Evolutionary conservation across 2,888 invertebrate species (phyloP), one percentile per base, ranked within the genome.

Genomic region (Patella pellucida): DNA sequence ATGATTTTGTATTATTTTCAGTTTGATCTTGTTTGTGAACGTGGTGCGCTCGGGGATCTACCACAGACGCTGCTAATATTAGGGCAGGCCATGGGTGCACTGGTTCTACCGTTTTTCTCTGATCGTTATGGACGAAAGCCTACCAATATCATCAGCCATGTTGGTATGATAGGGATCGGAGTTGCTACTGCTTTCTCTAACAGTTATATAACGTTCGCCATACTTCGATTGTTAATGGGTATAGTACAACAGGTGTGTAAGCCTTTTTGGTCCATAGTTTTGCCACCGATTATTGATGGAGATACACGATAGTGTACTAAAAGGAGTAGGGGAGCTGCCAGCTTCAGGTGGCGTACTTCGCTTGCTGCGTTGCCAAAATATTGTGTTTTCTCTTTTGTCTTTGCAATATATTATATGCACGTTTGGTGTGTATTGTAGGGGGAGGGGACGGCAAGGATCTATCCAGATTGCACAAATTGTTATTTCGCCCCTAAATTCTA

Each of bases 11-110:
- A 9, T 1, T 41, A 41, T 5, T 73, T 51, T 12, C 72, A 72
- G 72, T 62, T 72, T 56, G 72, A 67, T 15, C 50, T 72, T n/a
- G 72, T 72, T 41, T 72, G 72, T 67, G 72, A 72, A 7, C 16
- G 51, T 50, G 67, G 50, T 19, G 62, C 72, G 31, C 31, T 72
- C 27, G 62, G 50, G 15, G 62, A 67, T 19, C 51, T 72, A 16
- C 62, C 62, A 67, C 72, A 72, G 62, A 67, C 72, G n/a, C 12
- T 72, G 54, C 12, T 72, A 23, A 72, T 72, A 16, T 50, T 31
- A 19, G 72, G 72, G n/a, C 72, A 72, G 23, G 72, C 62, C 16
- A 16, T 72, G 0, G 72, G 72, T 67, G 72, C 72, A 5, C 23
- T 62, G 14, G 19, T 50, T n/a, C 72, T 72, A 12, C 72, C 72